These are phyloP conservation scores for Notarius quadriscutis DNA, from an alignment of 2,113 vertebrate species.

Conservation along the genomic window DNA sequence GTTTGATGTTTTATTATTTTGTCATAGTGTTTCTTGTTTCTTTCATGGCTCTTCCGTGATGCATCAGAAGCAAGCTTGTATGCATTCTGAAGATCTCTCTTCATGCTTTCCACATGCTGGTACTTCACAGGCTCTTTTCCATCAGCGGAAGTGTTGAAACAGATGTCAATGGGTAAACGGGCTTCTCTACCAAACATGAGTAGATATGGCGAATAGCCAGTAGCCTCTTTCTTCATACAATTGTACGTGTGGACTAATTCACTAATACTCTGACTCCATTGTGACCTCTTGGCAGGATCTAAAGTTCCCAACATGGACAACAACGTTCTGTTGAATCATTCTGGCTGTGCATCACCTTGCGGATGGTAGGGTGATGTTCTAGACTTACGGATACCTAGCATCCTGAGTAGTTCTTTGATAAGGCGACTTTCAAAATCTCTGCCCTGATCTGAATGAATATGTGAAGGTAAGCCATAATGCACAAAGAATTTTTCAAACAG, in stretches of 20 bases:
- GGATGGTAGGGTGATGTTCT: neutral
- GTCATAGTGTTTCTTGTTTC: neutral
- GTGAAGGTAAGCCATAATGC: neutral
- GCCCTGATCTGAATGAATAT: conserved; percentile 14
- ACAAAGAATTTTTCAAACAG: conserved; percentile 6
- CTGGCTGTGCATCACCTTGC: neutral
- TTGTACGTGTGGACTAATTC: neutral
- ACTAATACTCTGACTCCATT: neutral
- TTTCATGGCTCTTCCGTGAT: neutral
- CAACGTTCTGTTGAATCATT: neutral
- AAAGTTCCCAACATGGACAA: conserved; percentile 3
- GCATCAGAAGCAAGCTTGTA: neutral
- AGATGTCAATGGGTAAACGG: neutral
- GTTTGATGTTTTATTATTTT: neutral
- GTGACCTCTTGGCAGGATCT: neutral
- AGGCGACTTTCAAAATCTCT: neutral
- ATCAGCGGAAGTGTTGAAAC: neutral
- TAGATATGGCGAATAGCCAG: neutral
- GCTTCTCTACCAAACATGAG: neutral
- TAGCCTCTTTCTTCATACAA: neutral
- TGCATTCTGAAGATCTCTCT: neutral
- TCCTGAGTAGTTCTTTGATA: neutral
- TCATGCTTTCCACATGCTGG: conserved; percentile 1
- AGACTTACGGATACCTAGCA: neutral
- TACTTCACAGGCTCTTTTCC: neutral